Evolutionary conservation across 2,113 vertebrate genomes (phyloP).

Genomic region (Gobiocypris rarus): DNA sequence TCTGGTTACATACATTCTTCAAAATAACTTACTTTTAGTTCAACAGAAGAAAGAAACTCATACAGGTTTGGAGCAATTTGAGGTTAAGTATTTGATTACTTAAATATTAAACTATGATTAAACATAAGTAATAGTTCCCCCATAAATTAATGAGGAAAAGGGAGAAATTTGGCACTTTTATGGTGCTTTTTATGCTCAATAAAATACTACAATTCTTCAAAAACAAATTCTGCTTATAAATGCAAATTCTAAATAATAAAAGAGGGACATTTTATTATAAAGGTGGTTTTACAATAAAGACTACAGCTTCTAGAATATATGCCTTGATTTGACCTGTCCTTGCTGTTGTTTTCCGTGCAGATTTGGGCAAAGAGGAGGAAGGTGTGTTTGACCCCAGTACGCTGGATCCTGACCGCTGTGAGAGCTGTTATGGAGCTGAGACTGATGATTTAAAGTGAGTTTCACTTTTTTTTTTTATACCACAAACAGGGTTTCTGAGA

Average conservation of each 20-base stretch:
- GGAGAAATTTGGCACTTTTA: no score
- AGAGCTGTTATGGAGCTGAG: slow-evolving; percentile 97
- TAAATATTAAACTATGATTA: no score
- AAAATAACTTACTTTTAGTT: no score
- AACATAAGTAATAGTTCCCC: neutral
- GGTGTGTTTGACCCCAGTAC: slow-evolving; percentile 86
- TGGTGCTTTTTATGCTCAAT: neutral
- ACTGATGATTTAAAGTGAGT: slow-evolving; percentile 92
- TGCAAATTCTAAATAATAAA: neutral
- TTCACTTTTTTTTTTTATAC: neutral
- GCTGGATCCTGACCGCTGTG: slow-evolving; percentile 90
- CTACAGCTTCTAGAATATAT: neutral
- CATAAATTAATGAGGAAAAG: neutral
- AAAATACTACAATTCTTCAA: no score
- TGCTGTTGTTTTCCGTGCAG: slow-evolving; percentile 69
- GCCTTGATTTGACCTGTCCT: neutral
- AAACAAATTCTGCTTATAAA: neutral
- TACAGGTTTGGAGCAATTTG: no score
- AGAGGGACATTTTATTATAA: neutral
- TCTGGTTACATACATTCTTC: no score
- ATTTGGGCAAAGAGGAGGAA: slow-evolving; percentile 86
- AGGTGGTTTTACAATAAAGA: neutral
- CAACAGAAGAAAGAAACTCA: no score
- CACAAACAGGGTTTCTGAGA: neutral
- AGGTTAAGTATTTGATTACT: no score